Percentiles rank a stretch among this genome's conserved stretches.
Conservation (phyloP, 2,888 invertebrate species). For the Lagria hirta region DNA sequence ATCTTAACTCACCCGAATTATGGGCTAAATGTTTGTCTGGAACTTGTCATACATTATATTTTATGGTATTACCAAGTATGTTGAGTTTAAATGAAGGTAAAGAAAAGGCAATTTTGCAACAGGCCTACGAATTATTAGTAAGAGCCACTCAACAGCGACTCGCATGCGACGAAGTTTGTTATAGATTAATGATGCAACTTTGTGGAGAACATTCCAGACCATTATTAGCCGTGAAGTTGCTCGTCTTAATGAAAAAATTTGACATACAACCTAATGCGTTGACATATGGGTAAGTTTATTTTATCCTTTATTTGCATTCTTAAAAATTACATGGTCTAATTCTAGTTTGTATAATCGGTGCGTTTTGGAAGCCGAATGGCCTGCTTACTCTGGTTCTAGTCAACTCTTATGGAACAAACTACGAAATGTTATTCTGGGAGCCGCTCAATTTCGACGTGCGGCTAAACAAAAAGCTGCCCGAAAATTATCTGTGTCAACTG, state of each 20-base stretch:
- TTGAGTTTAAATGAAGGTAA: conserved; percentile 69
- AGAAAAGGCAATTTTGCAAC: conserved; percentile 72
- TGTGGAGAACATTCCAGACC: conserved; percentile 95
- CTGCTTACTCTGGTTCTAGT: conserved; percentile 68
- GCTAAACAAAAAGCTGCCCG: conserved; percentile 64
- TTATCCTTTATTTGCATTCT: conserved; percentile 25
- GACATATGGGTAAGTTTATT: conserved; percentile 77
- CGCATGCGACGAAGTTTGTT: conserved; percentile 95
- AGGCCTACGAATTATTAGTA: conserved; percentile 84
- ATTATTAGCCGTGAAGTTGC: conserved; percentile 87
- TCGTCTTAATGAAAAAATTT: conserved; percentile 89
- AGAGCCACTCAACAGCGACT: conserved; percentile 83
- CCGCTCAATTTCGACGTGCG: conserved; percentile 83
- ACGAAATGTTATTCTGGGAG: conserved; percentile 86
- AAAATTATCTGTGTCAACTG: conserved; percentile 56
- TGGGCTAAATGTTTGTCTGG: conserved; percentile 91
- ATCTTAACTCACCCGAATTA: conserved; percentile 65
- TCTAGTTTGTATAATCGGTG: conserved; percentile 67
- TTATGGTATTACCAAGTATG: conserved; percentile 91
- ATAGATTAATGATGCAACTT: conserved; percentile 96
- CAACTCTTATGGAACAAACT: conserved; percentile 92
- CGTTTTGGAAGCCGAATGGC: conserved; percentile 95
- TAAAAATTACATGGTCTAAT: no score
- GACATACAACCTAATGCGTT: conserved; percentile 96
- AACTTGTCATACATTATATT: conserved; percentile 93